phyloP scores from a whole-genome alignment of 1,140 invertebrate genomes.

The Pseudomyrmex pallidus region DNA sequence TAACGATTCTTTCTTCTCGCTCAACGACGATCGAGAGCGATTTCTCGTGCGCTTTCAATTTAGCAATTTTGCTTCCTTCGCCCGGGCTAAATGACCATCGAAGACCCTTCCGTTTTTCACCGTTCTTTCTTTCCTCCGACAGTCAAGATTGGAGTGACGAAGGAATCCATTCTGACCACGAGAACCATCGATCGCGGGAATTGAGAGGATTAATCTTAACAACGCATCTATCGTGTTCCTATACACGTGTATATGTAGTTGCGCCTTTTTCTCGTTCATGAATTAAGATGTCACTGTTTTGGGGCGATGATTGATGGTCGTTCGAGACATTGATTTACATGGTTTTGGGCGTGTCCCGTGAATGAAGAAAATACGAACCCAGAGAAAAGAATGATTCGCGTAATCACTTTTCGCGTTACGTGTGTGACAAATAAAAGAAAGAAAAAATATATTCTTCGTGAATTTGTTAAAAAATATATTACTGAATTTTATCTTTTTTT shows the following conservation, averaged over 20 bases:
- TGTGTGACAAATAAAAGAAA: background rate
- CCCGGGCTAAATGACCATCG: constrained; percentile 54
- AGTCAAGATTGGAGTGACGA: constrained; percentile 70
- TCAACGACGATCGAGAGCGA: constrained; percentile 26
- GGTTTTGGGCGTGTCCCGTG: background rate
- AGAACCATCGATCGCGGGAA: constrained; percentile 65
- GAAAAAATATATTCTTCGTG: background rate
- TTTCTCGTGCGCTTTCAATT: constrained; percentile 64
- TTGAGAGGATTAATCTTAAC: constrained; percentile 75
- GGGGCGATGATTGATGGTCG: constrained; percentile 64
- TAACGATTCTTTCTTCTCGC: constrained; percentile 29
- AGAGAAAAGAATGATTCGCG: constrained; percentile 1
- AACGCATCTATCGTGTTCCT: constrained; percentile 62
- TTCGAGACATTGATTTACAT: constrained; percentile 29
- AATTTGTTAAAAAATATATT: background rate
- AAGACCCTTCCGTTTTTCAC: constrained; percentile 59
- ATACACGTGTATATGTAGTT: background rate
- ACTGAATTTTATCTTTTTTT: background rate
- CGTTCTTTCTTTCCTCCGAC: constrained; percentile 49
- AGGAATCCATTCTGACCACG: constrained; percentile 50
- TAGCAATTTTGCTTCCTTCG: constrained; percentile 59
- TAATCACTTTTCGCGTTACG: background rate
- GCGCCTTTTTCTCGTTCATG: constrained; percentile 23
- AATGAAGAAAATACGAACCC: background rate
- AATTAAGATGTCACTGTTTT: constrained; percentile 42